Evolutionary conservation across 2,797 vertebrate species (phyloP), one percentile per base, ranked within the genome.

Genomic region (Nannoperca obscura): DNA sequence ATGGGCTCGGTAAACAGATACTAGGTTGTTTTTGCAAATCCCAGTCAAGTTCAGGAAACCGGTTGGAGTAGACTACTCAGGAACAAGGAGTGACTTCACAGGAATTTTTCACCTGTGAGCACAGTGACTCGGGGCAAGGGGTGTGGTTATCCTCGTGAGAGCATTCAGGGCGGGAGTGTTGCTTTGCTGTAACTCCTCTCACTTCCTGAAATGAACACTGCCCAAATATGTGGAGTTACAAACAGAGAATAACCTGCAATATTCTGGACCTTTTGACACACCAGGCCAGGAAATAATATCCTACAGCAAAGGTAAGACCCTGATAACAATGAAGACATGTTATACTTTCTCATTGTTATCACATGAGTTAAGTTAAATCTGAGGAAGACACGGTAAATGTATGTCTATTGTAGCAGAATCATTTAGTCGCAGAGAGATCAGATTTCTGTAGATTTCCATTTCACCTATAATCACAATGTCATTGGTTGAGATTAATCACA

Each of bases 191-290:
- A 79, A 53, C 47, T 76, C 44, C 68, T 78, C 71, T 82, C 78
- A 87, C 88, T 93, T 94, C 93, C 92, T 93, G 88, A 81, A 88
- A 47, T 68, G 44, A 83, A 64, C 27, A 60, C 50, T 61, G 53
- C 14, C 58, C 67, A 82, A 84, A 87, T 84, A 90, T 89, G 84
- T 81, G 74, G 58, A 70, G 64, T 14, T 30, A 76, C 69, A 84
- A 68, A 71, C 77, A 58, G 9, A 67, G 50, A 57, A 58, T 13
- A 40, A 58, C 10, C 40, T 70, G n/a, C 13, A 52, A 54, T 36
- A 24, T 44, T 40, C 49, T 75, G 81, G 71, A 80, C 3, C 36
- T 80, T 80, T 40, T 89, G 74, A 87, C 64, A 86, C 62, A 57
- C 5, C 36, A 10, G 38, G 22, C 2, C 52, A 62, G 58, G 66